A percentile compares a stretch with the other conserved stretches of the same genome.
phyloP scores from a whole-genome alignment of 2,888 invertebrate species.

The Clunio marinus region DNA sequence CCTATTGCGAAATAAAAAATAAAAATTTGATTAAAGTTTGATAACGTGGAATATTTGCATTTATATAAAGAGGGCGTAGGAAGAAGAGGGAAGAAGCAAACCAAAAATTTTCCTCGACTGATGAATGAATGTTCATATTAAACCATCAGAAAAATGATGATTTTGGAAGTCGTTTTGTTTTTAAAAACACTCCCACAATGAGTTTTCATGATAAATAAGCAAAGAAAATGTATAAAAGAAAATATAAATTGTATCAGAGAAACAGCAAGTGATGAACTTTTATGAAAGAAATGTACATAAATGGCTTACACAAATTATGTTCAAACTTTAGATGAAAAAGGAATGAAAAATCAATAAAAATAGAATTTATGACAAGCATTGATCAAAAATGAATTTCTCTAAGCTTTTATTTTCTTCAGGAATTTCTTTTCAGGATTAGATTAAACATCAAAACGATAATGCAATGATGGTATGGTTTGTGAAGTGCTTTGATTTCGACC shows the following conservation, averaged over 20 bases:
- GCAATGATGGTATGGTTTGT: too few species aligned
- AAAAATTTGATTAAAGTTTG: not conserved
- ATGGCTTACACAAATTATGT: not conserved
- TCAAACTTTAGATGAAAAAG: constrained; percentile 11
- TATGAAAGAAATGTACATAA: not conserved
- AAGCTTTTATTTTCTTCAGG: not conserved
- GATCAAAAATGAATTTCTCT: not conserved
- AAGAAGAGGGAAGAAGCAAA: too few species aligned
- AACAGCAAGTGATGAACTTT: not conserved
- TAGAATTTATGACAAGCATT: not conserved
- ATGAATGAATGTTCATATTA: not conserved
- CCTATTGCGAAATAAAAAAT: too few species aligned
- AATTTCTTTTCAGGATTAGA: not conserved
- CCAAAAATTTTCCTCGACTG: not conserved
- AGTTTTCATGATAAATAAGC: not conserved
- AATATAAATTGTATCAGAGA: not conserved
- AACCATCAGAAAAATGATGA: not conserved
- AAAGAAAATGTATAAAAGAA: not conserved
- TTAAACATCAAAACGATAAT: too few species aligned
- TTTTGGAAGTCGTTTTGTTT: not conserved
- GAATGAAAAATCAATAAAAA: constrained; percentile 6
- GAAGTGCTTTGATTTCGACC: too few species aligned
- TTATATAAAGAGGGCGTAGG: not conserved
- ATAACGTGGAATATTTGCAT: constrained; percentile 1
- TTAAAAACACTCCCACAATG: not conserved